Evolutionary conservation across 2,888 invertebrate genomes (phyloP), one percentile per base, ranked within the genome.

Genomic region (Pyrgus malvae): DNA sequence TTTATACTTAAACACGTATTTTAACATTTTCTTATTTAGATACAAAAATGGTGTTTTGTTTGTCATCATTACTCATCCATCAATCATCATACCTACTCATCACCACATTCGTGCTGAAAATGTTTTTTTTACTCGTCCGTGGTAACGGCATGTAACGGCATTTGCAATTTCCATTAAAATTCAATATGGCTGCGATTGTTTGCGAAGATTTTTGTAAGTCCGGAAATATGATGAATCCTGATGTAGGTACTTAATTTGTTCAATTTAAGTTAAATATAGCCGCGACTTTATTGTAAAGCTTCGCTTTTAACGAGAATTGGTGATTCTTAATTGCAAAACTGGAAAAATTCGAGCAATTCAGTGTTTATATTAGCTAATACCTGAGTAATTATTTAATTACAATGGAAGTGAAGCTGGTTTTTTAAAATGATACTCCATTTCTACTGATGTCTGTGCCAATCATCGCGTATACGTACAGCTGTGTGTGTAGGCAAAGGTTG

Each of bases 401-500:
- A 49, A 48, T 38, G 55, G 45, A 44, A 53, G 29, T 53, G 29
- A 27, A 45, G 53, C 53, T 55, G 55, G 55, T 55, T 56, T 53
- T 41, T 48, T 23, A 41, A 48, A 37, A 48, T 54, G 46, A 54
- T 54, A 48, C 40, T 8, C 54, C 25, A 48, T 54, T 58, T 57
- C 54, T 45, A 59, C 48, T 50, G 55, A 58, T 58, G 56, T 66
- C 62, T 62, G 66, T 67, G 70, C 69, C 75, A 78, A 78, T 80
- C 79, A 78, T 81, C 78, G 65, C 68, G 80, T 82, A 80, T 80
- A 78, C 77, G 78, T 79, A 78, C 79, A 80, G 79, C 79, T 83
- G 62, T 68, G 63, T 76, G 68, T 73, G 70, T 73, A 72, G 70
- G 72, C 69, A 68, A 66, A 59, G 55, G 21, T 50, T 45, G 23